Percentiles rank a stretch among this genome's conserved stretches.
Evolutionary conservation across 2,113 vertebrate genomes (phyloP).

Genomic region (Chaenogobius annularis): DNA sequence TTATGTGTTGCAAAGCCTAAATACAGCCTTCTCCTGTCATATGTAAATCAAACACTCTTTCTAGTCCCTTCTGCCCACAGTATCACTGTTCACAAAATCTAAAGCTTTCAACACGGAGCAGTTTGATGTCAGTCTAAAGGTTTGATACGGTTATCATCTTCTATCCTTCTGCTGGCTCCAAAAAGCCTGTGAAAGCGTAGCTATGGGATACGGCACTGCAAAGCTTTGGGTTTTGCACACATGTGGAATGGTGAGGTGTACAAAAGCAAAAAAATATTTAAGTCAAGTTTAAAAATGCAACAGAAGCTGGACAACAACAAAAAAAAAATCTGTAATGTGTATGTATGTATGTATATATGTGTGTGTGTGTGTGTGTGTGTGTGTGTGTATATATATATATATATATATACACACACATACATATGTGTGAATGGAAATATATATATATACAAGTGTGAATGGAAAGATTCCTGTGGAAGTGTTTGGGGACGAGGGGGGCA

Average conservation of each 20-base stretch:
- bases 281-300: not conserved
- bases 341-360: no score
- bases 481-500: conserved; percentile 58
- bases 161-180: conserved; percentile 29
- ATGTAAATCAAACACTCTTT: conserved; percentile 45
- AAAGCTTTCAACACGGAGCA: conserved; percentile 29
- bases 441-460: conserved; percentile 3
- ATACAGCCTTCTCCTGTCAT: conserved; percentile 34
- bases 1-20: conserved; percentile 44
- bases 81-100: conserved; percentile 39
- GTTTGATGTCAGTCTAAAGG: conserved; percentile 52
- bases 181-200: conserved; percentile 15
- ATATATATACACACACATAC: no score
- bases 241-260: not conserved
- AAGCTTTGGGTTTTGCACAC: conserved; percentile 21
- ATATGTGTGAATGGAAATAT: conserved; percentile 17
- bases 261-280: not conserved
- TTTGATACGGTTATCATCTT: conserved; percentile 34
- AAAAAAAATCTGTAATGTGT: no score
- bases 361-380: no score
- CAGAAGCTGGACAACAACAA: not conserved
- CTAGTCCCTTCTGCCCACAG: conserved; percentile 40
- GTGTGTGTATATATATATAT: no score
- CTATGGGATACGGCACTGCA: not conserved
- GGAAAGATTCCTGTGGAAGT: conserved; percentile 38